Percentiles rank a stretch among this genome's conserved stretches.
Evolutionary conservation across 2,797 vertebrate species (phyloP).

Genomic region (Enteromius fasciolatus): DNA sequence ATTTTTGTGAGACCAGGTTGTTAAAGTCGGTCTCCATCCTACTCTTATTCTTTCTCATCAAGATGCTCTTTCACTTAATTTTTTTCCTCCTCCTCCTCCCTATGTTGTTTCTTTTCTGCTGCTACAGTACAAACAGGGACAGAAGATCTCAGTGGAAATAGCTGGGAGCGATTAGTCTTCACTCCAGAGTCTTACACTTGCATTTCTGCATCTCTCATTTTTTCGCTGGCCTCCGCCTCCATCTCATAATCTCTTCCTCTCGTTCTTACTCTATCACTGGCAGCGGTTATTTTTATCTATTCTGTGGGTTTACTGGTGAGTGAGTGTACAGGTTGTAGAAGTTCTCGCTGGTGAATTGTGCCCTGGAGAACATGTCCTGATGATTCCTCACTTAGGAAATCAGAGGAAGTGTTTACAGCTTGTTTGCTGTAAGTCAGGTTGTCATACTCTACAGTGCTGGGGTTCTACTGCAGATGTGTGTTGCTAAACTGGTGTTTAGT

Average conservation of each 20-base stretch:
- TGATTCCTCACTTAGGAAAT: slow-evolving; percentile 37
- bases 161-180: slow-evolving; percentile 27
- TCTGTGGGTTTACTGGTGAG: slow-evolving; percentile 44
- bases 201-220: slow-evolving; percentile 36
- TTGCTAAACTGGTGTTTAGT: slow-evolving; percentile 1
- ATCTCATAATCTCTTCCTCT: slow-evolving; percentile 37
- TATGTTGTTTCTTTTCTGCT: background rate
- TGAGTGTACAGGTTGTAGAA: slow-evolving; percentile 42
- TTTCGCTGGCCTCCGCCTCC: slow-evolving; percentile 45
- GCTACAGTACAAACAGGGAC: slow-evolving; percentile 18
- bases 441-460: slow-evolving; percentile 1
- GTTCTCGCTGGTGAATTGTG: slow-evolving; percentile 38
- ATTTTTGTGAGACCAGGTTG: no score
- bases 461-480: background rate
- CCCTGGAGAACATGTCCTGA: slow-evolving; percentile 28
- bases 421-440: slow-evolving; percentile 14
- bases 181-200: slow-evolving; percentile 30
- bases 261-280: slow-evolving; percentile 35
- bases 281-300: slow-evolving; percentile 42
- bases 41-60: background rate
- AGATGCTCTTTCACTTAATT: background rate
- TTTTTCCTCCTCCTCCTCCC: slow-evolving; percentile 1
- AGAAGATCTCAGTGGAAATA: background rate
- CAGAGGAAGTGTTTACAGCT: slow-evolving; percentile 30
- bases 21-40: slow-evolving; percentile 12